Percentiles rank a stretch among this genome's conserved stretches.
phyloP scores from a whole-genome alignment of 2,888 invertebrate genomes.

The Cyrtodaria siliqua region DNA sequence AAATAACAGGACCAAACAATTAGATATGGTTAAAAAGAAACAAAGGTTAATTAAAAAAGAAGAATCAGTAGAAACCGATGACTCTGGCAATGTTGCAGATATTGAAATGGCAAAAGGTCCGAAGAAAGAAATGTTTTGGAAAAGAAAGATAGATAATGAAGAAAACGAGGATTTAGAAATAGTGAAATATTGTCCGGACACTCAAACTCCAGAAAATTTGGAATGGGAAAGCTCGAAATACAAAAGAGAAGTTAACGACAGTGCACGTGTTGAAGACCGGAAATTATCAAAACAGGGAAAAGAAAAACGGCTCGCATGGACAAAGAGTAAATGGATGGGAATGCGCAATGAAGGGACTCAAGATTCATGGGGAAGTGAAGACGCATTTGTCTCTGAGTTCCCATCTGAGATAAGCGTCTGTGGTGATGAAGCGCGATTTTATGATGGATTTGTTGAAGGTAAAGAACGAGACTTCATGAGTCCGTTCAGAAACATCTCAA shows the following conservation, averaged over 20 bases:
- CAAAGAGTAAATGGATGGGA: slow-evolving; percentile 53
- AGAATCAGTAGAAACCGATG: not conserved
- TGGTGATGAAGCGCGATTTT: too few species aligned
- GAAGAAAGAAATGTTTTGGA: not conserved
- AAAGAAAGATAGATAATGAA: not conserved
- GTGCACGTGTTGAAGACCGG: not conserved
- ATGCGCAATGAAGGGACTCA: slow-evolving; percentile 15
- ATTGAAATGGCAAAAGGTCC: slow-evolving; percentile 14
- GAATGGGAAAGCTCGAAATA: not conserved
- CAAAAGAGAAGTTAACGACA: not conserved
- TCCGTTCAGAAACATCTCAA: too few species aligned
- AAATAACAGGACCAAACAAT: slow-evolving; percentile 15
- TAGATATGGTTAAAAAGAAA: slow-evolving; percentile 38
- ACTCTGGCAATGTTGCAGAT: slow-evolving; percentile 48
- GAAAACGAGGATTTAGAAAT: not conserved
- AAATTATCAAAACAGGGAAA: not conserved
- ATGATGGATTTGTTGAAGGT: too few species aligned
- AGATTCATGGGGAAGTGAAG: too few species aligned
- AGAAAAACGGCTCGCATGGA: slow-evolving; percentile 33
- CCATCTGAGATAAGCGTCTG: not conserved
- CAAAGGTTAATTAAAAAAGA: not conserved
- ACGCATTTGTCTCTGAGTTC: not conserved
- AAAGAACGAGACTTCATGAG: too few species aligned
- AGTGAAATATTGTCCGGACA: too few species aligned
- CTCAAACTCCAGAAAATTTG: too few species aligned